Conservation (phyloP, 2,888 invertebrate genomes). For the Drosophila cognata region DNA sequence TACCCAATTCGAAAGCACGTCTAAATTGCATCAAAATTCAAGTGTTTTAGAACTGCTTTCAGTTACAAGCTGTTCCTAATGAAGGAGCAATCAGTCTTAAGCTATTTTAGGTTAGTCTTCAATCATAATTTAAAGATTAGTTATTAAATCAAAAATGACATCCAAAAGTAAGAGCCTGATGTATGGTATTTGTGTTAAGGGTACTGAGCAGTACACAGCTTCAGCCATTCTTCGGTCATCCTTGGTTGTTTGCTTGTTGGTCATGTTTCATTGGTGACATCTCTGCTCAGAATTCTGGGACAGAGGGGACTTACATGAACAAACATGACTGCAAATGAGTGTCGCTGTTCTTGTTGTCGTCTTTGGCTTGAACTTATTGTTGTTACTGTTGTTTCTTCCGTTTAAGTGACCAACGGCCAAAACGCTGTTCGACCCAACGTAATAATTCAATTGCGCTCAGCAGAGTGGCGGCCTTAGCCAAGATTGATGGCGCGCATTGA, state of each 20-base stretch:
- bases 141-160: neutral
- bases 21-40: neutral
- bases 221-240: neutral
- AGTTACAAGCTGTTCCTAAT: neutral
- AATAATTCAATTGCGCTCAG: conserved; percentile 76
- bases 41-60: neutral
- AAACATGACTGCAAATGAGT: conserved; percentile 77
- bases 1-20: neutral
- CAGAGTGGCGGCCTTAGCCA: conserved; percentile 39
- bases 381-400: conserved; percentile 41
- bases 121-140: neutral
- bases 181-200: neutral
- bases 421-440: conserved; percentile 69
- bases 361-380: conserved; percentile 30
- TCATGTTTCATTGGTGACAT: conserved; percentile 28
- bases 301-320: conserved; percentile 40
- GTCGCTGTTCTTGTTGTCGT: conserved; percentile 45
- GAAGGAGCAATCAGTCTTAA: neutral
- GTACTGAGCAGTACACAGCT: neutral
- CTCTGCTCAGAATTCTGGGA: conserved; percentile 19
- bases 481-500: conserved; percentile 78
- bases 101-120: neutral
- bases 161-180: neutral
- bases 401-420: conserved; percentile 73
- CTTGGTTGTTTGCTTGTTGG: conserved; percentile 17